Evolutionary conservation across 1,140 invertebrate genomes (phyloP).

Genomic region (Hyposmocoma kahamanoa): DNA sequence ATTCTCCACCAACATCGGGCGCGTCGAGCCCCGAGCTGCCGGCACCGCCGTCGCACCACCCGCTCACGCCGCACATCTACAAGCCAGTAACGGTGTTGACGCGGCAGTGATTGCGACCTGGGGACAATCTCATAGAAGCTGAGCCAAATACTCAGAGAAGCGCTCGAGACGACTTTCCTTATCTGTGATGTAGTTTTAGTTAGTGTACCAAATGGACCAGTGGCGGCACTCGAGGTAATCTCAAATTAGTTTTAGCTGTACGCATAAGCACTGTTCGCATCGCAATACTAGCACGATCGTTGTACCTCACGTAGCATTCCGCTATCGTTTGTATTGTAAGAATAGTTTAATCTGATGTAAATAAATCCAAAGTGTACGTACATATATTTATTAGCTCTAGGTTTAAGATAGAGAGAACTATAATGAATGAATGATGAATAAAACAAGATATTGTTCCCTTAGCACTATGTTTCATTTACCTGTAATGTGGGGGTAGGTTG

Average conservation of each 20-base stretch:
- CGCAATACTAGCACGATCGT: conserved; percentile 34
- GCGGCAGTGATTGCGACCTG: conserved; percentile 39
- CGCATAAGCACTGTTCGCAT: conserved; percentile 12
- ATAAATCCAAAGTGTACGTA: conserved; percentile 64
- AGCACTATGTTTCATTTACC: conserved; percentile 15
- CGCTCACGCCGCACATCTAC: conserved; percentile 57
- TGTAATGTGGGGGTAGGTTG: no score
- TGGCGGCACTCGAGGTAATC: conserved; percentile 36
- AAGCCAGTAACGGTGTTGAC: conserved; percentile 60
- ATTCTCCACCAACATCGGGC: conserved; percentile 48
- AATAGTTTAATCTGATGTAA: conserved; percentile 30
- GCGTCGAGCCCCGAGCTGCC: conserved; percentile 53
- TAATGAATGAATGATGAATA: conserved; percentile 37
- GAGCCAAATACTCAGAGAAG: conserved; percentile 15
- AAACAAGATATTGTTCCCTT: conserved; percentile 40
- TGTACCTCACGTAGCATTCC: conserved; percentile 47
- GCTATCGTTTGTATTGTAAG: conserved; percentile 24
- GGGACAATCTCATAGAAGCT: conserved; percentile 28
- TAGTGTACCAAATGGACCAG: conserved; percentile 22
- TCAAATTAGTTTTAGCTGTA: conserved; percentile 15
- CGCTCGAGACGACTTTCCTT: conserved; percentile 13
- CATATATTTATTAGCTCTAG: conserved; percentile 59
- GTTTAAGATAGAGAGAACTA: conserved; percentile 39
- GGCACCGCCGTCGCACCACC: conserved; percentile 48
- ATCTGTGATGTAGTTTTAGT: conserved; percentile 32